phyloP scores from a whole-genome alignment of 2,797 vertebrate species.

The Kryptopterus vitreolus region DNA sequence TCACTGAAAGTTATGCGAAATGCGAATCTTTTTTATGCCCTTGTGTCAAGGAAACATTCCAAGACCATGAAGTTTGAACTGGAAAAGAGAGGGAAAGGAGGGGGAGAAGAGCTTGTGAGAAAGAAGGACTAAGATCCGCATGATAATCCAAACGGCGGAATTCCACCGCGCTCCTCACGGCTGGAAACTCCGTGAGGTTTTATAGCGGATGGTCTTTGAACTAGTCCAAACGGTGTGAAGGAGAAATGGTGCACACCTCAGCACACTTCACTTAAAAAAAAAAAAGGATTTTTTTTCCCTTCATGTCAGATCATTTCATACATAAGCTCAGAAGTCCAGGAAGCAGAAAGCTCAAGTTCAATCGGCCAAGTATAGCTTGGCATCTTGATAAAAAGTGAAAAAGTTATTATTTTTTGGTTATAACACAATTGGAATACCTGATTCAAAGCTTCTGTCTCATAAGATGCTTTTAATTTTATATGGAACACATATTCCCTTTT shows the following conservation, averaged over 20 bases:
- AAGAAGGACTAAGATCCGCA: slow-evolving; percentile 36
- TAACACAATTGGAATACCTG: no score
- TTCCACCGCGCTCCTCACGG: slow-evolving; percentile 36
- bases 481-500: no score
- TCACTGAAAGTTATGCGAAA: slow-evolving; percentile 51
- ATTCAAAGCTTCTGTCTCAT: no score
- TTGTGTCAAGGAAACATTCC: slow-evolving; percentile 55
- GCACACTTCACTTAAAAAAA: background rate
- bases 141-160: slow-evolving; percentile 41
- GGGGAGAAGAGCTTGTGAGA: slow-evolving; percentile 39
- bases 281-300: background rate
- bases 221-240: background rate
- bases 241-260: slow-evolving; percentile 12
- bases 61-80: slow-evolving; percentile 57
- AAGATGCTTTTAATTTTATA: no score
- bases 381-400: no score
- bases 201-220: slow-evolving; percentile 23
- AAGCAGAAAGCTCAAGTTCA: no score
- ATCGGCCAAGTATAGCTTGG: no score
- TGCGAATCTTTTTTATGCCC: slow-evolving; percentile 48
- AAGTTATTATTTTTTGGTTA: no score
- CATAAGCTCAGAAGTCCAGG: no score
- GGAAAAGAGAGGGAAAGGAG: slow-evolving; percentile 35
- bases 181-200: slow-evolving; percentile 20
- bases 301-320: no score